Percentiles rank a stretch among this genome's conserved stretches.
These are phyloP conservation scores for Sebastes vulpes DNA, from an alignment of 2,797 vertebrate species.

Conservation along the genomic window DNA sequence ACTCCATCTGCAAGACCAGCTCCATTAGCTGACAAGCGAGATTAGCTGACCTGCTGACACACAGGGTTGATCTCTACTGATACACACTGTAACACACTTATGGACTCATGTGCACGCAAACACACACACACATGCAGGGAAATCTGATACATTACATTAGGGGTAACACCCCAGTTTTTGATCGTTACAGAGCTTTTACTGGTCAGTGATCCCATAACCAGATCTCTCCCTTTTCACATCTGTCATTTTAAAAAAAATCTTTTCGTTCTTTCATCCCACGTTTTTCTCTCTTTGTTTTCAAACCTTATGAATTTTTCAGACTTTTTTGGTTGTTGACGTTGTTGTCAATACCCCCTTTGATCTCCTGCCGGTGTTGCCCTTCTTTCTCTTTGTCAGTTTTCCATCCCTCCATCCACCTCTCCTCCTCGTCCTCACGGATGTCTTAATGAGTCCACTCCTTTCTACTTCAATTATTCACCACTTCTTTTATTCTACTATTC, in stretches of 20 bases:
- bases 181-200: conserved; percentile 55
- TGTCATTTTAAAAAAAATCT: not conserved
- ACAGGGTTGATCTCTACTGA: conserved; percentile 66
- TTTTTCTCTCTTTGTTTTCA: conserved; percentile 11
- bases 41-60: conserved; percentile 84
- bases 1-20: conserved; percentile 62
- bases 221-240: conserved; percentile 1
- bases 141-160: conserved; percentile 68
- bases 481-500: conserved; percentile 77
- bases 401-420: conserved; percentile 48
- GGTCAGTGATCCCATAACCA: conserved; percentile 29
- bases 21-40: conserved; percentile 79
- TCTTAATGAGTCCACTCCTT: conserved; percentile 82
- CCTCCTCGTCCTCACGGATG: conserved; percentile 38
- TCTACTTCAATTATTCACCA: conserved; percentile 84
- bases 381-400: conserved; percentile 52
- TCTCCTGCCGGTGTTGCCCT: conserved; percentile 53
- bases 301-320: conserved; percentile 62
- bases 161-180: conserved; percentile 48
- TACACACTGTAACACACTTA: conserved; percentile 48
- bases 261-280: not conserved
- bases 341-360: conserved; percentile 37
- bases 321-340: conserved; percentile 53
- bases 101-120: conserved; percentile 4
- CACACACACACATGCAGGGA: conserved; percentile 34